Evolutionary conservation across 2,888 invertebrate species (phyloP), one percentile per base, ranked within the genome.

Genomic region (Corbicula japonica): DNA sequence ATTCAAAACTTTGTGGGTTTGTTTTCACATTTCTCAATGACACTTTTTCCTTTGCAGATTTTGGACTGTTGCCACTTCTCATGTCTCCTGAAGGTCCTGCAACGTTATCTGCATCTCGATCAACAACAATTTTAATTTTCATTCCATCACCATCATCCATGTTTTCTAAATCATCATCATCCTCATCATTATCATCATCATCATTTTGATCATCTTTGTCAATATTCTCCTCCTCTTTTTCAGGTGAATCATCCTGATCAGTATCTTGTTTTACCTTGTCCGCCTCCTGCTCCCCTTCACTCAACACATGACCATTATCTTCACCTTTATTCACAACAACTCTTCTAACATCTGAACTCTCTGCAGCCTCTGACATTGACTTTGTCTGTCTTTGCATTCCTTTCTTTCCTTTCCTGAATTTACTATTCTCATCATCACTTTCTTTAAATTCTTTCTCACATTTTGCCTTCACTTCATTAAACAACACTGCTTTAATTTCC

Each of bases 401-500:
- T 62, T 61, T 81, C 52, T 72, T 80, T 18, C 76, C 76, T 58
- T 70, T 81, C n/a, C 46, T 69, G 32, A 76, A 76, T 18, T 48
- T 50, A n/a, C 21, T 35, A 32, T 70, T 66, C 21, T 60, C 41
- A 44, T 71, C 63, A 5, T 75, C 46, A 32, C 28, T 35, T 1
- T 56, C 23, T 12, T 52, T 34, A 35, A 44, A 48, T 41, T 76
- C 80, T 38, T 60, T 50, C 52, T 75, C 77, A 65, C 66, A 77
- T 34, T 65, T 46, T 8, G 28, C 23, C 26, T 56, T 62, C 5
- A 83, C 70, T 52, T 83, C 70, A 50, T 74, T 41, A 34, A 80
- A 76, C 50, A 83, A 61, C 18, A 80, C 50, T 26, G 61, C 34
- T 41, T 61, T 74, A 5, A 76, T 71, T 48, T 61, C 50, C 12